phyloP scores from a whole-genome alignment of 1,140 invertebrate genomes.

The Macrosteles quadrilineatus region DNA sequence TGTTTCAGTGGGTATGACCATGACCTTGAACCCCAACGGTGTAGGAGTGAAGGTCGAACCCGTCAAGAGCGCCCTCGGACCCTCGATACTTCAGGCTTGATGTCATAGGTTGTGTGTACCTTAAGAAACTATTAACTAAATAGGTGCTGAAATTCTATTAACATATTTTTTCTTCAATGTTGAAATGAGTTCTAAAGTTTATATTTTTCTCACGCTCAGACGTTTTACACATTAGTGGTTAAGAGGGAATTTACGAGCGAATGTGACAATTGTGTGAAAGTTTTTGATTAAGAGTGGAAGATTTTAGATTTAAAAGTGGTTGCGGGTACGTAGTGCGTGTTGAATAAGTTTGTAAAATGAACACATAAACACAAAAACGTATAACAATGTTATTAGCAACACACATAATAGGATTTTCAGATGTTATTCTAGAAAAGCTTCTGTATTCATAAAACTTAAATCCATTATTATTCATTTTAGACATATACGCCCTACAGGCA shows the following conservation, averaged over 20 bases:
- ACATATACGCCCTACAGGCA: too few relatives aligned
- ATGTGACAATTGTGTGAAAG: too few relatives aligned
- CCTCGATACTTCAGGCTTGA: neutral
- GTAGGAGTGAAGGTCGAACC: conserved; percentile 46
- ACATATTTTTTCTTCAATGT: conserved; percentile 17
- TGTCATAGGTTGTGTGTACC: neutral
- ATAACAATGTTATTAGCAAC: too few relatives aligned
- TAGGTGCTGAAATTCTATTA: conserved; percentile 14
- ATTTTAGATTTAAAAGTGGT: too few relatives aligned
- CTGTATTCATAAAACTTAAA: too few relatives aligned
- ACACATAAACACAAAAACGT: too few relatives aligned
- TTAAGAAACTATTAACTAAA: neutral
- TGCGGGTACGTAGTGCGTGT: too few relatives aligned
- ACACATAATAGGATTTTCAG: too few relatives aligned
- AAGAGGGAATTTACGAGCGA: neutral
- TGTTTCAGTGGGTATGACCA: conserved; percentile 45
- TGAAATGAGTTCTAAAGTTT: conserved; percentile 5
- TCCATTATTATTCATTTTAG: too few relatives aligned
- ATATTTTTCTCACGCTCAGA: conserved; percentile 16
- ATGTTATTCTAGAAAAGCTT: too few relatives aligned
- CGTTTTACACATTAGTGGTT: conserved; percentile 11
- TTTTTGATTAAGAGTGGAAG: too few relatives aligned
- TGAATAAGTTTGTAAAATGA: too few relatives aligned
- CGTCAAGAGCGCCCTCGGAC: conserved; percentile 32
- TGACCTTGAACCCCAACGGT: conserved; percentile 47